Conservation (phyloP, 2,888 invertebrate genomes). For the Melinaea marsaeus region DNA sequence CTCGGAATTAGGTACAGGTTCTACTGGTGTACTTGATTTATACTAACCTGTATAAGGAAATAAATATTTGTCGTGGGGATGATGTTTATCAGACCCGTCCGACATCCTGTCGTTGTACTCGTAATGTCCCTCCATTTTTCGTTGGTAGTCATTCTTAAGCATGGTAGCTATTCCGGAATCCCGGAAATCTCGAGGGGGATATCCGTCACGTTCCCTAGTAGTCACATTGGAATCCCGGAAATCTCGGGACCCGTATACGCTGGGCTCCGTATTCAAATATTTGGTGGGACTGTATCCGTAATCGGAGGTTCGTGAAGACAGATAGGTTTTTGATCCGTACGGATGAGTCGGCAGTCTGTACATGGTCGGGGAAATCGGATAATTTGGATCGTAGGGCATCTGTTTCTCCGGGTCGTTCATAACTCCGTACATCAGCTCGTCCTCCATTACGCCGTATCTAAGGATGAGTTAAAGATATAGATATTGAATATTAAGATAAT, state of each 20-base stretch:
- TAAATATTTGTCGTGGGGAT: conserved; percentile 86
- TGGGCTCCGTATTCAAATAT: conserved; percentile 59
- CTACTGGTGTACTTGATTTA: background rate
- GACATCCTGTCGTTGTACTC: conserved; percentile 83
- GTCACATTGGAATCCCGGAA: conserved; percentile 61
- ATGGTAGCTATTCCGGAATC: conserved; percentile 73
- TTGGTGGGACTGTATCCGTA: conserved; percentile 73
- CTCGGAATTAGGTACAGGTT: background rate
- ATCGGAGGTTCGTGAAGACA: conserved; percentile 66
- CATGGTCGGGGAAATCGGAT: conserved; percentile 72
- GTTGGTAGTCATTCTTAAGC: conserved; percentile 75
- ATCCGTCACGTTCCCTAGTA: conserved; percentile 65
- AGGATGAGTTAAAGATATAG: background rate
- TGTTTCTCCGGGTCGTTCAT: conserved; percentile 68
- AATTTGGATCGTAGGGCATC: conserved; percentile 69
- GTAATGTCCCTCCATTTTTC: conserved; percentile 69
- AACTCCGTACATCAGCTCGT: conserved; percentile 70
- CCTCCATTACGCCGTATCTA: conserved; percentile 72
- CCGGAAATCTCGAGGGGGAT: conserved; percentile 65
- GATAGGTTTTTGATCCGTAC: conserved; percentile 72
- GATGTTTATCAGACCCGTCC: conserved; percentile 84
- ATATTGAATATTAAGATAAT: background rate
- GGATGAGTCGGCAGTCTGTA: conserved; percentile 68
- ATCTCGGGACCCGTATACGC: conserved; percentile 64
- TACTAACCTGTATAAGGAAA: conserved; percentile 87